phyloP scores from a whole-genome alignment of 2,797 vertebrate genomes.

The Phataginus tetradactyla region DNA sequence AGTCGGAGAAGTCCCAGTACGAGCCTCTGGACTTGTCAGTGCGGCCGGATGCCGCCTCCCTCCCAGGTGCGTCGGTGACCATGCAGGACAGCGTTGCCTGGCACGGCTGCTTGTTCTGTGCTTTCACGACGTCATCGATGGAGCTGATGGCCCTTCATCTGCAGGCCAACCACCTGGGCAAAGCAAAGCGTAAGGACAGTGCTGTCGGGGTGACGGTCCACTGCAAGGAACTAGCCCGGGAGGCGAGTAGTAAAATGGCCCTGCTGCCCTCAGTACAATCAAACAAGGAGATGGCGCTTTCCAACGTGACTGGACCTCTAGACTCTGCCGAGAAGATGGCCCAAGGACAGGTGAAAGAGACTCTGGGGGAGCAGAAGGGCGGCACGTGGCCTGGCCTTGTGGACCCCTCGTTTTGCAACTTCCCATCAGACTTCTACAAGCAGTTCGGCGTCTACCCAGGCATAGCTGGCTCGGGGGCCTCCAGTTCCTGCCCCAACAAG shows the following conservation, averaged over 20 bases:
- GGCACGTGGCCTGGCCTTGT: conserved; percentile 92
- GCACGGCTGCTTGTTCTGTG: conserved; percentile 98
- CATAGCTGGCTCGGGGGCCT: conserved; percentile 86
- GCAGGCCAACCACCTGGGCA: conserved; percentile 97
- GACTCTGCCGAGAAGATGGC: conserved; percentile 86
- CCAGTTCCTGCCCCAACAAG: conserved; percentile 88
- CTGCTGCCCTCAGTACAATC: conserved; percentile 84
- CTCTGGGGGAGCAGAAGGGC: conserved; percentile 89
- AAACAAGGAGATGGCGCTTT: conserved; percentile 86
- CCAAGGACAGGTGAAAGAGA: conserved; percentile 88
- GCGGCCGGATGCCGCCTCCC: conserved; percentile 92
- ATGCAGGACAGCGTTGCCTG: conserved; percentile 97
- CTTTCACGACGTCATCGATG: conserved; percentile 97
- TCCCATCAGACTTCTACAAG: conserved; percentile 97
- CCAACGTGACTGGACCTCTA: conserved; percentile 85
- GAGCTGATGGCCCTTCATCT: conserved; percentile 99
- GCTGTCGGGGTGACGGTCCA: conserved; percentile 84
- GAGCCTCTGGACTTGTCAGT: conserved; percentile 97
- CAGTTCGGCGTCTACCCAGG: conserved; percentile 93
- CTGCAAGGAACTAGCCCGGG: conserved; percentile 91
- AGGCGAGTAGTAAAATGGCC: conserved; percentile 86
- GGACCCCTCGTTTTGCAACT: conserved; percentile 92
- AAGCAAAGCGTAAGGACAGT: conserved; percentile 90
- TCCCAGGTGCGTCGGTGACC: conserved; percentile 95
- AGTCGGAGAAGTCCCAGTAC: conserved; percentile 94